Percentiles rank a stretch among this genome's conserved stretches.
These are phyloP conservation scores for Euplagia quadripunctaria DNA, from an alignment of 2,888 invertebrate genomes.

Conservation along the genomic window DNA sequence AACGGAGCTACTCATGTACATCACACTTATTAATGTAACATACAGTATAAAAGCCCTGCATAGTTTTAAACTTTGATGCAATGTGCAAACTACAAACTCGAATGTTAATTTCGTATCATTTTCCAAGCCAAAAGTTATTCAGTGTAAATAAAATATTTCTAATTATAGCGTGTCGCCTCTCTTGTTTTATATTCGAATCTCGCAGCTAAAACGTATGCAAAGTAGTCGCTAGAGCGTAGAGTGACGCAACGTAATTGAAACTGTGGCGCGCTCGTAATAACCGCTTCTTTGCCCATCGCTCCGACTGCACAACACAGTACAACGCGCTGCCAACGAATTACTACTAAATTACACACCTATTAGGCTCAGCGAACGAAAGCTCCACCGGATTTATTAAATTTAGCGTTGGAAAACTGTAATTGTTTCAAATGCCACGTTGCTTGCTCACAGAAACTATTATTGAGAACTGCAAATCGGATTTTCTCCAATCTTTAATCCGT, in stretches of 20 bases:
- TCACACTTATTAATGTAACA: background rate
- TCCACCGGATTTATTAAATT: conserved; percentile 41
- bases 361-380: conserved; percentile 35
- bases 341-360: conserved; percentile 49
- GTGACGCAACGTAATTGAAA: conserved; percentile 51
- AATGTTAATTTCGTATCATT: background rate
- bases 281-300: conserved; percentile 28
- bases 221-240: conserved; percentile 36
- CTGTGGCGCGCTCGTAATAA: conserved; percentile 39
- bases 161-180: background rate
- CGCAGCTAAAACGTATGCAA: conserved; percentile 43
- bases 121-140: background rate
- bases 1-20: background rate
- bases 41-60: background rate
- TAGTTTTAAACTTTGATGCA: background rate
- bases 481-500: conserved; percentile 22
- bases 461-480: conserved; percentile 29
- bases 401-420: conserved; percentile 34
- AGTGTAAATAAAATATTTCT: background rate
- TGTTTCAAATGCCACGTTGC: conserved; percentile 40
- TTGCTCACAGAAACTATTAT: conserved; percentile 35
- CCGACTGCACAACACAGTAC: conserved; percentile 32
- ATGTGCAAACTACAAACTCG: background rate
- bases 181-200: background rate
- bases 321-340: conserved; percentile 46